Base-by-base conservation (phyloP, 2,888 invertebrate species). In the Vandiemenella viatica region DNA sequence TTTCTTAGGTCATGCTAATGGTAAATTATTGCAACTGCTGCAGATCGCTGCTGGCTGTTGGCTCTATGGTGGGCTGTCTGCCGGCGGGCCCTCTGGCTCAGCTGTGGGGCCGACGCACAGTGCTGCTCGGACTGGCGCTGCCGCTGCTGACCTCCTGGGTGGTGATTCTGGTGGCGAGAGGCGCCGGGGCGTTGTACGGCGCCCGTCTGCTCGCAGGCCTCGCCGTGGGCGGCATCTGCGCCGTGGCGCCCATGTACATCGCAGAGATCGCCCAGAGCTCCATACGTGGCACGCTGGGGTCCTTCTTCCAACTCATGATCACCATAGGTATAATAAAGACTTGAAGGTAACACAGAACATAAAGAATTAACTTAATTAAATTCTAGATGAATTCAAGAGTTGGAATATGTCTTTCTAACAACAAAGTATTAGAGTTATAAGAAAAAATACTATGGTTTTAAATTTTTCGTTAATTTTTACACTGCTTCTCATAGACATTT, bases 281-380 rank as follows among this genome's bases (percentile, higher is more conserved):
- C 19, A 79, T 89, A 57, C 74, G 93, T 49, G 93, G 93, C 1
- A 76, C 79, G 0, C 67, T 93, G 0, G 92, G 91, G 4, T 84
- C 87, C 44, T 88, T 82, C 61, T 89, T 90, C 63, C 93, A 93
- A 62, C 67, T 95, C 23, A 82, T 87, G 76, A 71, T 92, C 49
- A 84, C 85, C 0, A 64, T 32, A n/a, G n/a, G n/a, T n/a, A n/a
- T n/a, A n/a, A n/a, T n/a, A n/a, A n/a, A n/a, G n/a, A n/a, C n/a
- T n/a, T n/a, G n/a, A n/a, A n/a, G n/a, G n/a, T n/a, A n/a, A n/a
- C n/a, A n/a, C n/a, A n/a, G n/a, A n/a, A n/a, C n/a, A n/a, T n/a
- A n/a, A n/a, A n/a, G n/a, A n/a, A n/a, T n/a, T n/a, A n/a, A n/a
- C n/a, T n/a, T n/a, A n/a, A n/a, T n/a, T n/a, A n/a, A n/a, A n/a